Conservation (phyloP, 2,888 invertebrate genomes). For the Auanema sp. region DNA sequence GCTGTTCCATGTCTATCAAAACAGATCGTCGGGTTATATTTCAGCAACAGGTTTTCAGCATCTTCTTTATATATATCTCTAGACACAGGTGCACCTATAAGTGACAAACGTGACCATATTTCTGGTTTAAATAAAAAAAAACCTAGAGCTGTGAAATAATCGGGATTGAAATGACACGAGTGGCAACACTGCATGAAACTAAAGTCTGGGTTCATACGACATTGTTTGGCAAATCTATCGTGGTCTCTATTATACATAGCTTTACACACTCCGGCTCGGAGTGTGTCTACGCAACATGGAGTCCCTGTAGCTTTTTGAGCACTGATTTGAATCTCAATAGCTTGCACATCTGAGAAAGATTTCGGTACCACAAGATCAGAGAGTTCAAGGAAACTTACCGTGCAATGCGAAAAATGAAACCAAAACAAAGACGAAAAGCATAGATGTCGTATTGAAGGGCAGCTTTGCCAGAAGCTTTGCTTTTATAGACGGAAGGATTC, state of each 20-base stretch:
- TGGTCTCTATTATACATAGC: slow-evolving; percentile 43
- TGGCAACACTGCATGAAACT: slow-evolving; percentile 56
- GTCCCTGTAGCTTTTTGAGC: slow-evolving; percentile 47
- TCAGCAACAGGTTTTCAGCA: slow-evolving; percentile 44
- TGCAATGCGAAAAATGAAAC: neutral
- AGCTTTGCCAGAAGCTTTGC: slow-evolving; percentile 11
- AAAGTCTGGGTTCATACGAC: slow-evolving; percentile 52
- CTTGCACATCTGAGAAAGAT: slow-evolving; percentile 2
- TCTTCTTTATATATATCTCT: slow-evolving; percentile 49
- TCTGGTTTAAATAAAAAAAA: neutral
- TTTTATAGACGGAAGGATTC: slow-evolving; percentile 10
- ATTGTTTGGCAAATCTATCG: slow-evolving; percentile 46
- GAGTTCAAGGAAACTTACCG: neutral
- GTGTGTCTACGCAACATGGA: slow-evolving; percentile 52
- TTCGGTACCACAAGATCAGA: neutral
- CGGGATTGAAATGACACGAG: slow-evolving; percentile 52
- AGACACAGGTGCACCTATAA: slow-evolving; percentile 35
- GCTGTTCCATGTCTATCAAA: slow-evolving; percentile 46
- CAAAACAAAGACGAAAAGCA: neutral
- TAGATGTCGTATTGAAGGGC: slow-evolving; percentile 2
- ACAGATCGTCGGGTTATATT: slow-evolving; percentile 35
- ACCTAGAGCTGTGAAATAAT: slow-evolving; percentile 41
- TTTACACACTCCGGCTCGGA: slow-evolving; percentile 47
- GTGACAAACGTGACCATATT: neutral
- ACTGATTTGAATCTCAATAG: slow-evolving; percentile 9